These are phyloP conservation scores for Aromia moschata DNA, from an alignment of 2,888 invertebrate genomes.

Conservation along the genomic window DNA sequence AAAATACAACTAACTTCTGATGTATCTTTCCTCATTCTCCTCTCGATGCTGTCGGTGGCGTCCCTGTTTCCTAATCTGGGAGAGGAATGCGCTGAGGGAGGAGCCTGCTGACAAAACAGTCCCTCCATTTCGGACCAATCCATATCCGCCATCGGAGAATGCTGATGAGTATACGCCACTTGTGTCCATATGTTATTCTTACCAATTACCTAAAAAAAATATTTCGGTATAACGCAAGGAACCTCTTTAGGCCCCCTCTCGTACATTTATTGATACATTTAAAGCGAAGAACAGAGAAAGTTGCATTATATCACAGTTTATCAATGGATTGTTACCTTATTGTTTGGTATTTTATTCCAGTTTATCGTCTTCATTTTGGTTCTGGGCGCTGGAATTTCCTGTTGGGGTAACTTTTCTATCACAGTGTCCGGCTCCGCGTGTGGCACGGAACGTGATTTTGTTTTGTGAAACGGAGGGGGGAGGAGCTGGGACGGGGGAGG, in stretches of 20 bases:
- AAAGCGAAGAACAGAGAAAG: not conserved
- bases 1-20: constrained; percentile 71
- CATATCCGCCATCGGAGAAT: constrained; percentile 83
- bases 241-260: not conserved
- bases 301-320: not conserved
- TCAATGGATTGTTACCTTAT: constrained; percentile 68
- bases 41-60: constrained; percentile 62
- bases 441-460: constrained; percentile 32
- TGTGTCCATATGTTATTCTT: constrained; percentile 94
- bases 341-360: constrained; percentile 96
- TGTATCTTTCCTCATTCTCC: constrained; percentile 80
- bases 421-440: constrained; percentile 57
- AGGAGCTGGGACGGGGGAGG: constrained; percentile 62
- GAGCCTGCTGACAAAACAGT: constrained; percentile 89
- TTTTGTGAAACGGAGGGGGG: constrained; percentile 55
- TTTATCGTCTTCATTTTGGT: constrained; percentile 97
- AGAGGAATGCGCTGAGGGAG: constrained; percentile 66
- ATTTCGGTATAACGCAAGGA: not conserved
- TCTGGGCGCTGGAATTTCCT: constrained; percentile 92
- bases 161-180: constrained; percentile 85
- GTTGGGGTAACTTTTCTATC: constrained; percentile 80
- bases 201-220: constrained; percentile 74
- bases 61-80: constrained; percentile 65
- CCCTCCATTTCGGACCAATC: constrained; percentile 96
- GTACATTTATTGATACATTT: no score